These are phyloP conservation scores for Cephus cinctus DNA, from an alignment of 1,140 invertebrate species.

Conservation along the genomic window DNA sequence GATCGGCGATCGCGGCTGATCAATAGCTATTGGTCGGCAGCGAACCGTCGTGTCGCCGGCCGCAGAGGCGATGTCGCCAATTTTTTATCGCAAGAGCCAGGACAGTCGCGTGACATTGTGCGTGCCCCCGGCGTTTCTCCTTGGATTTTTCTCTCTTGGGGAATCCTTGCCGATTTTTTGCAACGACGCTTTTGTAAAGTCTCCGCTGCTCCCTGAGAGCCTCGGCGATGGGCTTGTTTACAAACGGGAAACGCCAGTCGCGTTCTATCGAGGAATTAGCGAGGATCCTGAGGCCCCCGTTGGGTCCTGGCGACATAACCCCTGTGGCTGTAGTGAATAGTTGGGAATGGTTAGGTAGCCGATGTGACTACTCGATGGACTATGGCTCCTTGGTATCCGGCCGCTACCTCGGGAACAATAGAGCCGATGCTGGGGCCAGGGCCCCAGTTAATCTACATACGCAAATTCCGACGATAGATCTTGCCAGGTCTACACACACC, in stretches of 20 bases:
- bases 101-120: slow-evolving; percentile 1
- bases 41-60: slow-evolving; percentile 31
- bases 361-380: too few species aligned
- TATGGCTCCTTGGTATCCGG: too few species aligned
- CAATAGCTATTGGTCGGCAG: slow-evolving; percentile 36
- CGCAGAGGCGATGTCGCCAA: slow-evolving; percentile 38
- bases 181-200: slow-evolving; percentile 11
- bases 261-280: slow-evolving; percentile 33
- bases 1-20: slow-evolving; percentile 33
- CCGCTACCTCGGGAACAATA: slow-evolving; percentile 40
- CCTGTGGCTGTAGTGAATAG: too few species aligned
- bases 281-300: too few species aligned
- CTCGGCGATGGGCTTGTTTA: slow-evolving; percentile 23
- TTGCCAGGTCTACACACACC: slow-evolving; percentile 29
- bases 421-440: slow-evolving; percentile 16
- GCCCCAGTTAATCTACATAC: slow-evolving; percentile 46
- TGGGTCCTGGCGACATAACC: too few species aligned
- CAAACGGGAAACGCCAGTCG: slow-evolving; percentile 5
- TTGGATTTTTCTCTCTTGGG: too few species aligned
- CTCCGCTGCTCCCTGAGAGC: background rate
- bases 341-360: too few species aligned
- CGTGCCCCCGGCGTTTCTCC: slow-evolving; percentile 10
- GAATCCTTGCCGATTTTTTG: too few species aligned
- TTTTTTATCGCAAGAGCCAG: slow-evolving; percentile 36
- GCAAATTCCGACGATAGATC: slow-evolving; percentile 47